These are phyloP conservation scores for Drosophila jambulina DNA, from an alignment of 1,140 invertebrate species.

Conservation along the genomic window DNA sequence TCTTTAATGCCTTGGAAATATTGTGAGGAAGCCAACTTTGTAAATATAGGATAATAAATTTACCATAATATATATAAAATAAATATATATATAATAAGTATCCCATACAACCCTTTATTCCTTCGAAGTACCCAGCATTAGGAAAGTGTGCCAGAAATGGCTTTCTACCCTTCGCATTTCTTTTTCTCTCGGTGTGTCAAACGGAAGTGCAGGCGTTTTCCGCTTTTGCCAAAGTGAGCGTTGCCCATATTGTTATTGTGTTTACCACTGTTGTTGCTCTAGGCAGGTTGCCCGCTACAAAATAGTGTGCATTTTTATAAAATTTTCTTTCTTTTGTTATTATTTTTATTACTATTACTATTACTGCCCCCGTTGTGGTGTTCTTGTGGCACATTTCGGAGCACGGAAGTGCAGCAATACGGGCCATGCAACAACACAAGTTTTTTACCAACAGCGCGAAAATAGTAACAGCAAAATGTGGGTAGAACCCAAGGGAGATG, in stretches of 20 bases:
- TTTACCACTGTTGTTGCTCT: conserved; percentile 39
- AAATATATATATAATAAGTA: background rate
- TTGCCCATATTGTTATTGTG: conserved; percentile 58
- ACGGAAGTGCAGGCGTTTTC: conserved; percentile 80
- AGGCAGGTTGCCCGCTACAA: conserved; percentile 67
- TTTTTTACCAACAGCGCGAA: conserved; percentile 47
- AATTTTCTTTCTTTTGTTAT: conserved; percentile 34
- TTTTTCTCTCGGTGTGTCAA: conserved; percentile 50
- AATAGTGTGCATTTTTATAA: conserved; percentile 79
- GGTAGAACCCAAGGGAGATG: background rate
- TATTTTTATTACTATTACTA: conserved; percentile 38
- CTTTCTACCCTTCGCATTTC: conserved; percentile 9
- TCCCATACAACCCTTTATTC: background rate
- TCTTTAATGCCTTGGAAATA: background rate
- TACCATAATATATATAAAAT: background rate
- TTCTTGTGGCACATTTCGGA: conserved; percentile 59
- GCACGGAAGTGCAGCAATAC: conserved; percentile 76
- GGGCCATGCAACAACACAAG: conserved; percentile 45
- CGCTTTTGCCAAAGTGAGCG: conserved; percentile 64
- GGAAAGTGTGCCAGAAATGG: conserved; percentile 46
- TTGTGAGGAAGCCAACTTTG: too few species aligned
- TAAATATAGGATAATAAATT: too few species aligned
- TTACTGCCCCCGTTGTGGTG: conserved; percentile 22
- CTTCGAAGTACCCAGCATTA: background rate
- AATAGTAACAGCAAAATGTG: conserved; percentile 23